Percentiles rank a stretch among this genome's conserved stretches.
These are phyloP conservation scores for Hapalemur alaotrensis DNA, from an alignment of 2,797 vertebrate species.

Conservation along the genomic window DNA sequence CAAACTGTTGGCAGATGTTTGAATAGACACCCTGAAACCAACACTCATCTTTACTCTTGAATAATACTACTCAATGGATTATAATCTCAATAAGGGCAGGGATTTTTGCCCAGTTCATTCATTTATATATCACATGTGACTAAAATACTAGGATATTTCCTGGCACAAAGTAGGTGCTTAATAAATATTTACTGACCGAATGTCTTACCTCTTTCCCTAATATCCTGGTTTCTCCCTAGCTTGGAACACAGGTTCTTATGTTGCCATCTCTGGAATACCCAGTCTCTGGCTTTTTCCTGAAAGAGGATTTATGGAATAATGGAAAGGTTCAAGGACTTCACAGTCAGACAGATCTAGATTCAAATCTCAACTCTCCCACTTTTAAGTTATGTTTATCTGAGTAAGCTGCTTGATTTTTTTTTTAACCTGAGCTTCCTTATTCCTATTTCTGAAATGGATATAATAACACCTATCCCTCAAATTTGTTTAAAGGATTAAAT, in stretches of 20 bases:
- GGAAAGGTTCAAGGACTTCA: background rate
- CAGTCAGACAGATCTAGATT: background rate
- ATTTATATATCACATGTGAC: background rate
- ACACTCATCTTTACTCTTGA: background rate
- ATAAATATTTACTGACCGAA: background rate
- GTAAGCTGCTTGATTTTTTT: background rate
- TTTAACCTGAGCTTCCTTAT: background rate
- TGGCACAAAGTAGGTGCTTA: background rate
- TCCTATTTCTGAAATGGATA: background rate
- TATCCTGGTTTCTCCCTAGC: background rate
- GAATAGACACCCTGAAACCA: background rate
- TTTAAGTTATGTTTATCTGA: background rate
- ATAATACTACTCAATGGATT: background rate
- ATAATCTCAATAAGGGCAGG: background rate
- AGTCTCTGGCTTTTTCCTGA: background rate
- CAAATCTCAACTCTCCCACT: background rate
- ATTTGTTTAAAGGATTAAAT: constrained; percentile 35
- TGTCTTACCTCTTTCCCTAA: background rate
- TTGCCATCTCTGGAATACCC: background rate
- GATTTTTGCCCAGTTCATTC: background rate
- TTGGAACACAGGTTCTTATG: background rate
- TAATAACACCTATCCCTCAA: background rate
- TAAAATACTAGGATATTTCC: background rate
- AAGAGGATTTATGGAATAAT: background rate
- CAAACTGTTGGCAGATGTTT: background rate